Base-by-base conservation (phyloP, 1,140 invertebrate species). In the Sitophilus oryzae region DNA sequence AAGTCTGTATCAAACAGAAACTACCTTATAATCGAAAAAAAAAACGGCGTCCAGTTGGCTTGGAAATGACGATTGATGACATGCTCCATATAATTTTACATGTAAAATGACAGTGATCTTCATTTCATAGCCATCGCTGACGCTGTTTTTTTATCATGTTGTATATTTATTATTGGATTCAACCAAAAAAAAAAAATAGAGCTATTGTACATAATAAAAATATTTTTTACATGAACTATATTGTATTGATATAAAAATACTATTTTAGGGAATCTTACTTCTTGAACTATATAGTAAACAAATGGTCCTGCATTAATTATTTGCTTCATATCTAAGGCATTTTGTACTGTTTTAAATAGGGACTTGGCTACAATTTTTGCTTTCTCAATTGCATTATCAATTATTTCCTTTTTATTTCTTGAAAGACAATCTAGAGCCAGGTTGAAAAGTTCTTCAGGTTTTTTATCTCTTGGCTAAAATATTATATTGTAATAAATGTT, bases 301-400 rank as follows among this genome's bases (percentile, higher is more conserved):
- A 95, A 96, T 0, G 90, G 87, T 18, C 93, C 93, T 2, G 90
- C 84, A n/a, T 83, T 85, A 40, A 84, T 82, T 3, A 96, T 80
- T 66, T 85, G 82, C 52, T 88, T 85, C 66, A 86, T 84, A 62
- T 92, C 86, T 9, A 96, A 73, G 41, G 89, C 83, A 59, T 75
- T 79, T 68, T 93, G 86, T 2, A 93, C 89, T 65, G 91, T 86
- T 62, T 84, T 80, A 42, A 87, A 89, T 49, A 92, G 80, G 1
- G 82, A 82, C 35, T 76, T 79, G 23, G 91, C 71, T 62, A 91
- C 78, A 10, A 78, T 67, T 71, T 90, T 91, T 2, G 89, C 88
- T 56, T 79, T 74, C 34, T 87, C 84, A 40, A 93, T 81, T 3
- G 89, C 91, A 38, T 73, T 74, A 25, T 83, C 76, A 23, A 93